Evolutionary conservation across 2,888 invertebrate species (phyloP).

Genomic region (Galerucella calmariensis): DNA sequence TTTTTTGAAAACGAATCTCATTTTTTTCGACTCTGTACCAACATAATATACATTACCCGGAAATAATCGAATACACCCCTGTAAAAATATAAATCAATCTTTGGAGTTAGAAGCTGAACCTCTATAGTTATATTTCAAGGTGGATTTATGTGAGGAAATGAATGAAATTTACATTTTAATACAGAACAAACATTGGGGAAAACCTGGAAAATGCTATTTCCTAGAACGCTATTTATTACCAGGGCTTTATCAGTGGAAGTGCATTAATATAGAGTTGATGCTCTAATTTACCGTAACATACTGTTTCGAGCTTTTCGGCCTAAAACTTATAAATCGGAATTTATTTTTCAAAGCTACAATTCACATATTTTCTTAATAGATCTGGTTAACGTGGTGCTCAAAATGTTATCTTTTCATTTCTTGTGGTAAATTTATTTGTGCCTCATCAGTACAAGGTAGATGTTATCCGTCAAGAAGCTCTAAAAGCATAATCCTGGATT

Average conservation of each 20-base stretch:
- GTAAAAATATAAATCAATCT: conserved; percentile 27
- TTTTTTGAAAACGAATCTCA: neutral
- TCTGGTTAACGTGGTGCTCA: too few relatives aligned
- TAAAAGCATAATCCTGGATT: too few relatives aligned
- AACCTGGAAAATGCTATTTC: conserved; percentile 56
- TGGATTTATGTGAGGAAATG: conserved; percentile 57
- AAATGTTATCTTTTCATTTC: too few relatives aligned
- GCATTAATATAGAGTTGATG: conserved; percentile 15
- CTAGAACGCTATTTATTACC: conserved; percentile 49
- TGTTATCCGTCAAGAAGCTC: too few relatives aligned
- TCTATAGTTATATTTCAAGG: conserved; percentile 51
- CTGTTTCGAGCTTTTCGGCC: conserved; percentile 27
- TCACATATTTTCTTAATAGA: neutral
- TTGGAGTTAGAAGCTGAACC: conserved; percentile 17
- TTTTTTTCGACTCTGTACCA: neutral
- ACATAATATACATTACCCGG: too few relatives aligned
- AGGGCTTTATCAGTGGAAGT: conserved; percentile 23
- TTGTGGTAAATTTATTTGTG: too few relatives aligned
- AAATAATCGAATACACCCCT: neutral
- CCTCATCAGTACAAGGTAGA: too few relatives aligned
- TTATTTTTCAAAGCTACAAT: neutral
- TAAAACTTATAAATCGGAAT: neutral
- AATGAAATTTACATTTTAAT: conserved; percentile 59
- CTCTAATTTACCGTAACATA: conserved; percentile 25
- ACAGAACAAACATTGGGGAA: conserved; percentile 57